Evolutionary conservation across 2,797 vertebrate species (phyloP), one percentile per base, ranked within the genome.

Genomic region (Spea hammondii): DNA sequence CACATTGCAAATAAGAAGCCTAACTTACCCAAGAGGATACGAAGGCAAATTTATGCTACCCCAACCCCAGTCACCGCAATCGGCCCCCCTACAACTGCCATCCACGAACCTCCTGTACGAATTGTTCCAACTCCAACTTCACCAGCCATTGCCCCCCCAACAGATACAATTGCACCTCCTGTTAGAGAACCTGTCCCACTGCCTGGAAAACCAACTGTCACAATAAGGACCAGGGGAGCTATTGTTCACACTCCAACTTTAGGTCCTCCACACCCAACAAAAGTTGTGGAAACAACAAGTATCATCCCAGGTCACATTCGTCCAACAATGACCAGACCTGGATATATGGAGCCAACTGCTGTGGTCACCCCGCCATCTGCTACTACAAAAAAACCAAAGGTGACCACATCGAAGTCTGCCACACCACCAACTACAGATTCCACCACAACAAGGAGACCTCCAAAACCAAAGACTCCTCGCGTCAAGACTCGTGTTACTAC

Each of bases 1-100:
- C 97, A 99, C 84, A 97, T 99, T 0, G 96, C 97, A 68, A 99
- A 99, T 88, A 98, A 99, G 88, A 99, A 98, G 79, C 95, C 96
- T 46, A 92, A 95, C 47, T 84, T 95, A 65, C 94, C 95, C 8
- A 98, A 96, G 86, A 92, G 98, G 62, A 92, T 96, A 62, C 91
- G 96, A 79, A 90, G 98, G 55, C 95, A 97, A 65, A 90, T 99
- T 65, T 94, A 94, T n/a, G 96, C 95, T 87, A 97, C 96, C 48
- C 97, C 98, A 6, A 94, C 93, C 0, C 93, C 93, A 60, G 77
- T 93, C 75, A 92, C 91, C 1, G 91, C 91, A 72, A 85, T 97
- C 2, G 94, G 95, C 53, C 97, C 97, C 0, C 97, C 97, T 64
- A 97, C 96, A 65, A 91, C 94, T 0, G 91, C 92, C 0, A 87